phyloP scores from a whole-genome alignment of 2,113 vertebrate genomes.

The Gymnogyps californianus region DNA sequence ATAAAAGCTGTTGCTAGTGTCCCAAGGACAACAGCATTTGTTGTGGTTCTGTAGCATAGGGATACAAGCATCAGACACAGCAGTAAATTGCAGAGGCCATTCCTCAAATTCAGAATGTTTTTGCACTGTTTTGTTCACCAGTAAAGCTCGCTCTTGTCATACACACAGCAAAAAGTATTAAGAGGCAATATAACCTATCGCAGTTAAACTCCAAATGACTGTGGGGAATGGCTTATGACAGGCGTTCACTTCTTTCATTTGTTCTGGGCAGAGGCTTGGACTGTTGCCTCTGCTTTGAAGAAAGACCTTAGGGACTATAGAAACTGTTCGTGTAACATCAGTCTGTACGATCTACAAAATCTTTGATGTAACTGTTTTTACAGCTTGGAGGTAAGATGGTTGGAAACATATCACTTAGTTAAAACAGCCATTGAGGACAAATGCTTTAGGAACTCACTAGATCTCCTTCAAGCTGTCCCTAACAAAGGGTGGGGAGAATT shows the following conservation, averaged over 20 bases:
- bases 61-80: neutral
- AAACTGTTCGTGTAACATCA: neutral
- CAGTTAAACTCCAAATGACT: neutral
- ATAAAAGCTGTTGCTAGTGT: neutral
- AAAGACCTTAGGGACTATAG: neutral
- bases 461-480: constrained; percentile 3
- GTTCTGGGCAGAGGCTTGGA: neutral
- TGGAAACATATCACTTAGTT: neutral
- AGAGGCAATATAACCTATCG: neutral
- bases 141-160: neutral
- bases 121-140: neutral
- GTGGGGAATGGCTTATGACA: neutral
- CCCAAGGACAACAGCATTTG: neutral
- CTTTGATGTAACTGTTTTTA: neutral
- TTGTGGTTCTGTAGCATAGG: neutral
- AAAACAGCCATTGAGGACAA: neutral
- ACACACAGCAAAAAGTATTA: neutral
- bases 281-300: neutral
- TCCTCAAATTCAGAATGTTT: neutral
- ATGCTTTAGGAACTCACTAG: neutral
- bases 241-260: neutral
- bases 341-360: neutral
- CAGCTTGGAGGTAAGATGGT: neutral
- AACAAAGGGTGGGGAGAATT: neutral
- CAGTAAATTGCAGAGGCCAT: neutral